Evolutionary conservation across 2,113 vertebrate species (phyloP).

Genomic region (Synchiropus splendidus): DNA sequence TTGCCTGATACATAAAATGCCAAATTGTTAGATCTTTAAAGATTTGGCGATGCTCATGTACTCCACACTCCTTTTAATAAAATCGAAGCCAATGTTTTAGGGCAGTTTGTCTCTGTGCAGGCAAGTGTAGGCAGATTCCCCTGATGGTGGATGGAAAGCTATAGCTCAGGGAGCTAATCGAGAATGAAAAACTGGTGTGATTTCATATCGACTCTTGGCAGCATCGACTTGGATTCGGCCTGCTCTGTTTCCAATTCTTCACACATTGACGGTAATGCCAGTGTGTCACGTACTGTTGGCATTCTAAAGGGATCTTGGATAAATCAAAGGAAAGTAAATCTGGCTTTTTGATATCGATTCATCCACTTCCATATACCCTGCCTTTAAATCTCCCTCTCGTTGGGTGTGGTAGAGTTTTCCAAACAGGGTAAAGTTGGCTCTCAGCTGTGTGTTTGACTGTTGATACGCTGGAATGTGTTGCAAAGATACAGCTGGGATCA

Average conservation of each 20-base stretch:
- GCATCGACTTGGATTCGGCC: slow-evolving; percentile 14
- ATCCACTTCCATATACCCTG: background rate
- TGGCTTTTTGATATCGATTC: background rate
- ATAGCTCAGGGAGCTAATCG: slow-evolving; percentile 37
- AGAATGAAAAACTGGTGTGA: slow-evolving; percentile 43
- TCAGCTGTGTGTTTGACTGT: slow-evolving; percentile 27
- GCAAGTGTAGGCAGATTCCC: slow-evolving; percentile 32
- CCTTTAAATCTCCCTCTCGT: slow-evolving; percentile 11
- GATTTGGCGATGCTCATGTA: too few species aligned
- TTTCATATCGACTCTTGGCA: slow-evolving; percentile 39
- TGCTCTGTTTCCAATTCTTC: slow-evolving; percentile 17
- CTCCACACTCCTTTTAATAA: too few species aligned
- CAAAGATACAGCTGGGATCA: slow-evolving; percentile 50
- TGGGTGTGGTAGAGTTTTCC: slow-evolving; percentile 15
- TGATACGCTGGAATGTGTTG: slow-evolving; percentile 45
- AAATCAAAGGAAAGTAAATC: background rate
- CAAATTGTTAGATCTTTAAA: too few species aligned
- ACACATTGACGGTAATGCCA: slow-evolving; percentile 21
- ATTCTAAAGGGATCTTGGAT: background rate
- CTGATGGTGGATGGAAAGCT: slow-evolving; percentile 18
- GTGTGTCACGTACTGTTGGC: slow-evolving; percentile 9
- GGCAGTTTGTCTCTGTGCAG: too few species aligned
- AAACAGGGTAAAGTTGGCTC: slow-evolving; percentile 37
- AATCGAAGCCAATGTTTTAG: too few species aligned
- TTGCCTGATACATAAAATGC: too few species aligned